Evolutionary conservation across 2,797 vertebrate species (phyloP), one percentile per base, ranked within the genome.

Genomic region (Neoniphon sammara): DNA sequence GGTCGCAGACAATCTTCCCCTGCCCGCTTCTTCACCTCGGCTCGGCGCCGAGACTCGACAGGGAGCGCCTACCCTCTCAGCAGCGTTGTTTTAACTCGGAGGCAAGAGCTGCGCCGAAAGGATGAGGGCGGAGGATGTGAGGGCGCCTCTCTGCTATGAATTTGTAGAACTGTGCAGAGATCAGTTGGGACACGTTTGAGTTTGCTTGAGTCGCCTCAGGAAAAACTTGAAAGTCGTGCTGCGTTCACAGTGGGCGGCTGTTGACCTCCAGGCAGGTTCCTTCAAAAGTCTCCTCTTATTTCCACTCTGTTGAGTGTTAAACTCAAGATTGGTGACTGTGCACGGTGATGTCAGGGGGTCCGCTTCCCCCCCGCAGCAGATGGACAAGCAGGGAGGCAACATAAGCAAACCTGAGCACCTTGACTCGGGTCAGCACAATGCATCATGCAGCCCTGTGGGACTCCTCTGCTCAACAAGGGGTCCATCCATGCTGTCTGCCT

Each of bases 31-130:
- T 53, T 59, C 55, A 15, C 62, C 76, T 66, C 15, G 0, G 3
- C 14, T 31, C 30, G 55, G 21, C 5, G 50, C 66, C 15, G 53
- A 10, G 42, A 46, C 62, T 10, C 14, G 17, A 56, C 30, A 2
- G 77, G 55, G 56, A 77, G 68, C 4, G 1, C 20, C 52, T 34
- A 14, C 50, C 57, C 71, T 44, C 63, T 61, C 61, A 71, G 60
- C 82, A 2, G 50, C 18, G 42, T 5, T 0, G 53, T 14, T 56
- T 77, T 30, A 59, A 59, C 71, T 46, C 7, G 2, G 55, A 78
- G 62, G 49, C 39, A 49, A 27, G 47, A 60, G 65, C 49, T 18
- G 57, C 54, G 31, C 25, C 56, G 9, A 7, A 4, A 21, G 18
- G 7, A 5, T 2, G 23, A 27, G 25, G 14, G 8, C 15, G 52